Conservation (phyloP, 2,888 invertebrate genomes). For the Andrena minutula region DNA sequence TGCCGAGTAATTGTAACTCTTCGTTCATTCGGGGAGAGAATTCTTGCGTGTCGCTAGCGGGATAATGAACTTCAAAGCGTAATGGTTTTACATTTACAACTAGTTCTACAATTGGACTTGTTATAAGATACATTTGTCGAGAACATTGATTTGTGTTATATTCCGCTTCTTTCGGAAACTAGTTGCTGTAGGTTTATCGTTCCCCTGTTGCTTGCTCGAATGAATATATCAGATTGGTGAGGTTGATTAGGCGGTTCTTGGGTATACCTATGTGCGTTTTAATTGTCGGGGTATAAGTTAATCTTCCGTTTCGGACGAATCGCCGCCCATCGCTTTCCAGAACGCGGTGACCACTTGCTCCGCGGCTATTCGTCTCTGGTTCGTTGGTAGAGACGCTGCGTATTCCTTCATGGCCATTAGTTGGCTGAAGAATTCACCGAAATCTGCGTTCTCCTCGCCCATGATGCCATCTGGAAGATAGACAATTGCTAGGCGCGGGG, state of each 20-base stretch:
- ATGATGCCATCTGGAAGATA: constrained; percentile 79
- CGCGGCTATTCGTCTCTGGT: constrained; percentile 89
- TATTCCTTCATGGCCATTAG: constrained; percentile 89
- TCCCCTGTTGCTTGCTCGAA: not conserved
- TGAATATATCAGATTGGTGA: constrained; percentile 21
- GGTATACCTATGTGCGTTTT: constrained; percentile 9
- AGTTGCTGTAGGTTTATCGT: constrained; percentile 18
- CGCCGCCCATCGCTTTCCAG: constrained; percentile 91
- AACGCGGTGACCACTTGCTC: constrained; percentile 91
- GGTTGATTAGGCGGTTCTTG: constrained; percentile 2
- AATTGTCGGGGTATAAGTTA: constrained; percentile 37
- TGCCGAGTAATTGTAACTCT: not conserved
- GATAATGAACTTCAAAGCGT: too few species aligned
- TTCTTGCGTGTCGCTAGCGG: too few species aligned
- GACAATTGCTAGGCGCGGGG: not conserved
- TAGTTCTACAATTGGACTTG: too few species aligned
- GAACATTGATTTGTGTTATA: not conserved
- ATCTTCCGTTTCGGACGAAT: constrained; percentile 89
- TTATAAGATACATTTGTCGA: too few species aligned
- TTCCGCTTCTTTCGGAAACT: not conserved
- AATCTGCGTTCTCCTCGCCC: constrained; percentile 85
- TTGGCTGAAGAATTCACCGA: constrained; percentile 89
- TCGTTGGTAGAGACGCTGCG: constrained; percentile 87
- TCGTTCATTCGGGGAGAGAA: too few species aligned
- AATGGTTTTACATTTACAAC: too few species aligned